Evolutionary conservation across 1,140 invertebrate species (phyloP).

Genomic region (Hylaeus anthracinus): DNA sequence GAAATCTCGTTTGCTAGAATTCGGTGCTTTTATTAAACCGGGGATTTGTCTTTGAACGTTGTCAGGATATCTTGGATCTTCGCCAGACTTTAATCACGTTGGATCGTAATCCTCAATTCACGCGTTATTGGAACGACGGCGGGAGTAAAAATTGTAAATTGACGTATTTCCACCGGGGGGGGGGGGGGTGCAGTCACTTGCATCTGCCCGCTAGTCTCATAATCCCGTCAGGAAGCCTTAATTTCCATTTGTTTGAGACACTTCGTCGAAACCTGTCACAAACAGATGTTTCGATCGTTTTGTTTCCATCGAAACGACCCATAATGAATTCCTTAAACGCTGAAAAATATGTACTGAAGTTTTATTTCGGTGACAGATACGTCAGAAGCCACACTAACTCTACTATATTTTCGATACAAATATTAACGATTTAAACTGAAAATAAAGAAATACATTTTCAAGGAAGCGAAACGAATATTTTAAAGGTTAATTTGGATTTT

Average conservation of each 20-base stretch:
- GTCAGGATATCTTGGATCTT: not conserved
- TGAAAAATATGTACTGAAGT: not conserved
- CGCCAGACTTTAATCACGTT: not conserved
- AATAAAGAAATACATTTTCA: no score
- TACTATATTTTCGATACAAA: not conserved
- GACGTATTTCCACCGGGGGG: not conserved
- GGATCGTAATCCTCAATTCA: not conserved
- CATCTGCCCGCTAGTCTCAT: slow-evolving; percentile 24
- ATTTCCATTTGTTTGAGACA: slow-evolving; percentile 29
- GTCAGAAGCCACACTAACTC: not conserved
- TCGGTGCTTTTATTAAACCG: not conserved
- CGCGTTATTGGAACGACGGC: not conserved
- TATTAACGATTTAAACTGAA: no score
- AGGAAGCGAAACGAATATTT: no score
- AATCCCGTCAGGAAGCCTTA: slow-evolving; percentile 27
- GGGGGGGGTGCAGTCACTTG: not conserved
- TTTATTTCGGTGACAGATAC: not conserved
- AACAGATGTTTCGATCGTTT: slow-evolving; percentile 16
- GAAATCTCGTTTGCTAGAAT: not conserved
- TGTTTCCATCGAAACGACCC: not conserved
- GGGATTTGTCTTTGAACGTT: not conserved
- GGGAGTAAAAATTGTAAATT: slow-evolving; percentile 33
- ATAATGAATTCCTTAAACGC: not conserved
- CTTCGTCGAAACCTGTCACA: slow-evolving; percentile 2
- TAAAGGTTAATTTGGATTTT: no score